Percentiles rank a stretch among this genome's conserved stretches.
Evolutionary conservation across 2,888 invertebrate genomes (phyloP).

Genomic region (Hydropsyche betteni): DNA sequence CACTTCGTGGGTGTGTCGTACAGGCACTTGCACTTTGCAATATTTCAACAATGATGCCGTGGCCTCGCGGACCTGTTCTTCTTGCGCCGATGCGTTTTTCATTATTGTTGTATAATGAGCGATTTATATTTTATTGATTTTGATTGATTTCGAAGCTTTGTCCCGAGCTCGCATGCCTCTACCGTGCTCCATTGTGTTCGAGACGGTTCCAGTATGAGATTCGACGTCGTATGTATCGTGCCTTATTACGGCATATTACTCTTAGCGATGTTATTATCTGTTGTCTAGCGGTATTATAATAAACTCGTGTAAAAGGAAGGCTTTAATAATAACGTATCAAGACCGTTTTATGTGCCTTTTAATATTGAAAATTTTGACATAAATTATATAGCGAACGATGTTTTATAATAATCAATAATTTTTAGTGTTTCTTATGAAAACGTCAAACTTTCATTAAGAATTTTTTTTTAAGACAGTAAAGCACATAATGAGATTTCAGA

Average conservation of each 20-base stretch:
- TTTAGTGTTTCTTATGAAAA: too few relatives aligned
- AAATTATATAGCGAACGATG: too few relatives aligned
- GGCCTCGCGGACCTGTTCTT: constrained; percentile 11
- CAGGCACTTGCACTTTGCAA: constrained; percentile 32
- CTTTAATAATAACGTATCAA: constrained; percentile 7
- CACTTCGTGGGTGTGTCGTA: constrained; percentile 26
- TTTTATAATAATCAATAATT: too few relatives aligned
- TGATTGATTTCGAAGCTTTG: too few relatives aligned
- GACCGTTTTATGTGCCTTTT: constrained; percentile 1
- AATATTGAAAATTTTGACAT: background rate
- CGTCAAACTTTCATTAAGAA: too few relatives aligned
- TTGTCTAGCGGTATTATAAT: constrained; percentile 26
- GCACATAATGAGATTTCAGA: too few relatives aligned
- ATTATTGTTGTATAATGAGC: background rate
- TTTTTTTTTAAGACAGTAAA: too few relatives aligned
- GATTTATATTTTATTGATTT: too few relatives aligned
- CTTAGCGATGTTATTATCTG: constrained; percentile 17
- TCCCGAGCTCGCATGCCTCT: too few relatives aligned
- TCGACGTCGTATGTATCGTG: background rate
- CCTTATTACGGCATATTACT: constrained; percentile 11
- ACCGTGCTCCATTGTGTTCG: too few relatives aligned
- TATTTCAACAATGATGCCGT: constrained; percentile 30
- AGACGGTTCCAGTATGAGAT: too few relatives aligned
- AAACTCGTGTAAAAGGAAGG: constrained; percentile 20
- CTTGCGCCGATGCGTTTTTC: background rate